Evolutionary conservation across 2,113 vertebrate species (phyloP).

Genomic region (Stegastes partitus): DNA sequence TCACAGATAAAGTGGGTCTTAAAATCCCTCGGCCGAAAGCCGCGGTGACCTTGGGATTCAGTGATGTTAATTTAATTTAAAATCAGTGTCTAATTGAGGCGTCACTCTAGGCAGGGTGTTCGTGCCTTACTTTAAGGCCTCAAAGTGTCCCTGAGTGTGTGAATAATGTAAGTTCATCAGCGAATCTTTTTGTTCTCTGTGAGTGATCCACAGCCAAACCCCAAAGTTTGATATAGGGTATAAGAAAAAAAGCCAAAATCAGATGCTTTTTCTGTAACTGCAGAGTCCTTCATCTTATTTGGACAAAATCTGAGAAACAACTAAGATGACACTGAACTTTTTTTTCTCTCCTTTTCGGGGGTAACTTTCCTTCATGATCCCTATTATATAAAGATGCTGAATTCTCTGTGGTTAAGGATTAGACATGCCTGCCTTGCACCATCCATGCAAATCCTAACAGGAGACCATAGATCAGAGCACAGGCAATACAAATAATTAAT

Average conservation of each 20-base stretch:
- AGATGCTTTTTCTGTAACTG: neutral
- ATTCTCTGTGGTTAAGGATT: conserved; percentile 65
- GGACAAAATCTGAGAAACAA: conserved; percentile 32
- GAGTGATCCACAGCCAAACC: conserved; percentile 56
- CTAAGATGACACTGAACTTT: conserved; percentile 5
- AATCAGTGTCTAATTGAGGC: conserved; percentile 68
- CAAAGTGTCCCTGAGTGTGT: conserved; percentile 57
- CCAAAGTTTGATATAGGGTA: conserved; percentile 23
- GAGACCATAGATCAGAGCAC: conserved; percentile 68
- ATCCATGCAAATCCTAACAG: conserved; percentile 73
- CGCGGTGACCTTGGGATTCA: conserved; percentile 53
- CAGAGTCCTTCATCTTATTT: conserved; percentile 30
- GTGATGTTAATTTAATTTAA: conserved; percentile 68
- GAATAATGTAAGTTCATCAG: conserved; percentile 76
- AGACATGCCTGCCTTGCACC: conserved; percentile 68
- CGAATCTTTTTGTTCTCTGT: conserved; percentile 73
- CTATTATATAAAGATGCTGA: conserved; percentile 56
- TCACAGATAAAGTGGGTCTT: conserved; percentile 64
- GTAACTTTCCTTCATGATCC: conserved; percentile 26
- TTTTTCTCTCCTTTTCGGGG: neutral
- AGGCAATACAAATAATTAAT: conserved; percentile 80
- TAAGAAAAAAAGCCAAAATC: conserved; percentile 30
- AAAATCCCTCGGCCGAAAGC: conserved; percentile 53
- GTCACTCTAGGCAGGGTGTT: conserved; percentile 30
- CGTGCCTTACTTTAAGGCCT: conserved; percentile 50